Evolutionary conservation across 2,888 invertebrate genomes (phyloP), one percentile per base, ranked within the genome.

Genomic region (Polyploca ridens): DNA sequence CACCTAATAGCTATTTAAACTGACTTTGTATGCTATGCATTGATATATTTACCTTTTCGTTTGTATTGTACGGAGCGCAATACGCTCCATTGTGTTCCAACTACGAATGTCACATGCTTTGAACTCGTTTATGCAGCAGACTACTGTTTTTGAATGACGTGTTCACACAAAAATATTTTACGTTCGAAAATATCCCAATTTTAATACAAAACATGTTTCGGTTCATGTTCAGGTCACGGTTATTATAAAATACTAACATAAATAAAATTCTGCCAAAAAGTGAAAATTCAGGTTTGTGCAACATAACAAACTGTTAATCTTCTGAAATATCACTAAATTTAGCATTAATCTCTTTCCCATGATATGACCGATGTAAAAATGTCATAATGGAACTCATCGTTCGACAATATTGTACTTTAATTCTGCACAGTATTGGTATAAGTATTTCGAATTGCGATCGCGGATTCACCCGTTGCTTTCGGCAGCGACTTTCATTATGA

Each of bases 401-500:
- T 10, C 38, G 38, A 10, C 38, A 38, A 38, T 41, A 41, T 13
- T 41, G 41, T 41, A 46, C 10, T n/a, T 19, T 19, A 68, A 70
- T 68, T 67, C 66, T 67, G 66, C 67, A 67, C 64, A 68, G 71
- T 67, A 64, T 62, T 63, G 72, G 69, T 71, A n/a, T n/a, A 74
- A 69, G 78, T 81, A 78, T 82, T 84, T 83, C 76, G 77, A 77
- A 75, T 76, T 71, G 77, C 72, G 63, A 65, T 65, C 74, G 74
- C 81, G 78, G 81, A 84, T 84, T 85, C 82, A 87, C 88, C 90
- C 88, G 89, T 89, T 89, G 86, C 86, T 87, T 88, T 86, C 78
- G 82, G 78, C 82, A 83, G 81, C 82, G 85, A 89, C 85, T 90
- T 92, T 92, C 90, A 93, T 93, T 90, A 92, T 87, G 82, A 93